These are phyloP conservation scores for Danio tinwini DNA, from an alignment of 2,797 vertebrate genomes.

Conservation along the genomic window DNA sequence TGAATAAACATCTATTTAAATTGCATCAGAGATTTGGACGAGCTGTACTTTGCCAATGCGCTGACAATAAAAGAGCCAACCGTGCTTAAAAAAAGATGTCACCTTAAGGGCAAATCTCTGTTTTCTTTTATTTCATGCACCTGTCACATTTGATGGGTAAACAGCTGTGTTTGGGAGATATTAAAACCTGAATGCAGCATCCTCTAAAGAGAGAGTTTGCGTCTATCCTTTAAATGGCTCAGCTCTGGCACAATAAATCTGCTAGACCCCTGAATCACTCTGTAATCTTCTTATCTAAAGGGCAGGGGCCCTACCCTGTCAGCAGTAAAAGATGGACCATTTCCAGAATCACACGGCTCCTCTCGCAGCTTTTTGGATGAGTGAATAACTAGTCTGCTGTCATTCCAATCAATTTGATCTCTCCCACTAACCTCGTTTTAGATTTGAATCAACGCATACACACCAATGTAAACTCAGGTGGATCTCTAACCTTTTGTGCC, in stretches of 20 bases:
- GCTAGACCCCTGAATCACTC: conserved; percentile 19
- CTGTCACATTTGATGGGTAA: conserved; percentile 38
- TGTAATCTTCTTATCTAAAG: conserved; percentile 56
- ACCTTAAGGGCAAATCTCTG: conserved; percentile 25
- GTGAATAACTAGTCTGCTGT: conserved; percentile 60
- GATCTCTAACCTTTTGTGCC: conserved; percentile 4
- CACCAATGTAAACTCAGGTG: conserved; percentile 35
- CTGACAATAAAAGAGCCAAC: conserved; percentile 7
- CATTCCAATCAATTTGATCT: conserved; percentile 64
- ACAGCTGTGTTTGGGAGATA: conserved; percentile 28
- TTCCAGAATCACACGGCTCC: conserved; percentile 40
- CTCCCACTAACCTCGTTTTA: conserved; percentile 63
- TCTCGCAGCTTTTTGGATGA: conserved; percentile 39
- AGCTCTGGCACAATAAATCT: conserved; percentile 47
- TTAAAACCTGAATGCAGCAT: conserved; percentile 37
- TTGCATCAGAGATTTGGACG: neutral
- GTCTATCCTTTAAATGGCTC: conserved; percentile 40
- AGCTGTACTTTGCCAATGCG: neutral
- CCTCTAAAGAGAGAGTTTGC: conserved; percentile 23
- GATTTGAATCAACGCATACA: neutral
- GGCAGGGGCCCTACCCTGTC: conserved; percentile 23
- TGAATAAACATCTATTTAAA: neutral
- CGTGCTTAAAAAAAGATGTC: conserved; percentile 26
- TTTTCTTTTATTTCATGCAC: conserved; percentile 22
- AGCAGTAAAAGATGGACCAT: conserved; percentile 49